These are phyloP conservation scores for Sepioteuthis lessoniana DNA, from an alignment of 2,888 invertebrate genomes.

Conservation along the genomic window DNA sequence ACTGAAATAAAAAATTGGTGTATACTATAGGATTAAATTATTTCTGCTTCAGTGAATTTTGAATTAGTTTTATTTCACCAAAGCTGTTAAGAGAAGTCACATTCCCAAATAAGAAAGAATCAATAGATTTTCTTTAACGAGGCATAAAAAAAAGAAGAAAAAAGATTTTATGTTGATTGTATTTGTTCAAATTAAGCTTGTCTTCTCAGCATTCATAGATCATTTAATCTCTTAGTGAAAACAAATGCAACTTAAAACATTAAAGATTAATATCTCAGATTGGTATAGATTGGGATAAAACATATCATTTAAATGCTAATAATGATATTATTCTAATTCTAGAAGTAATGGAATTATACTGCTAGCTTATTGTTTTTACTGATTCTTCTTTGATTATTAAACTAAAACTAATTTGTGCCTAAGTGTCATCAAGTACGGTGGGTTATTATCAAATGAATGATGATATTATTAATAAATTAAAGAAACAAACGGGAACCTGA, in stretches of 20 bases:
- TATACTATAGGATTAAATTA: not conserved
- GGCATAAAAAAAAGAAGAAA: no score
- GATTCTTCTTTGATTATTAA: not conserved
- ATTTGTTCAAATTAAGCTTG: not conserved
- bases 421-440: not conserved
- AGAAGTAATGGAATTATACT: not conserved
- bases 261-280: not conserved
- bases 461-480: no score
- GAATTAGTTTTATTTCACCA: not conserved
- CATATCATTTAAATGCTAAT: not conserved
- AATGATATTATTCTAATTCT: not conserved
- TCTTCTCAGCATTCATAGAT: not conserved
- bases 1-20: no score
- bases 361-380: not conserved
- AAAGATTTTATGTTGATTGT: not conserved
- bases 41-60: not conserved
- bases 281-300: not conserved
- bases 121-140: not conserved
- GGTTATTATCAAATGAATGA: not conserved
- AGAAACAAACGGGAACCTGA: no score
- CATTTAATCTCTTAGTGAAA: not conserved
- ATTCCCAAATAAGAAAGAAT: not conserved
- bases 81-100: not conserved
- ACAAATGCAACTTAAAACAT: not conserved
- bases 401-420: not conserved